Conservation (phyloP, 2,888 invertebrate species). For the Strigamia transsilvanica region DNA sequence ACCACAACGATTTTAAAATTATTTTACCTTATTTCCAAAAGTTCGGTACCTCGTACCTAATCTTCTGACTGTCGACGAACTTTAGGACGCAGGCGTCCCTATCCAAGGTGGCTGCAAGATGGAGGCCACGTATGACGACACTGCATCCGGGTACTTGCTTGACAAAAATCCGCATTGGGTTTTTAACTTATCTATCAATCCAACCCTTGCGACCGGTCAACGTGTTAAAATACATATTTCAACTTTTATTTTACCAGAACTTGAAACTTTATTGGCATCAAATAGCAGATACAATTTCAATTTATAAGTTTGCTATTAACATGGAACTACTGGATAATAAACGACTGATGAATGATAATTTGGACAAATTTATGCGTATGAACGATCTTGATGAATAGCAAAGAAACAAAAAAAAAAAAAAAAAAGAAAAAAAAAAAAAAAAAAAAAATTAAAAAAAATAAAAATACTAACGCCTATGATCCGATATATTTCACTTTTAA, state of each 20-base stretch:
- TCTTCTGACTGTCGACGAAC: not conserved
- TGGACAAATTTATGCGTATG: slow-evolving; percentile 12
- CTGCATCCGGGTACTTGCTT: not conserved
- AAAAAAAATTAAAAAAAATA: not conserved
- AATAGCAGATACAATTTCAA: slow-evolving; percentile 18
- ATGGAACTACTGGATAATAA: slow-evolving; percentile 38
- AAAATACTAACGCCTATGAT: not conserved
- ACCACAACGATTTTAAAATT: not conserved
- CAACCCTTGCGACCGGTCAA: not conserved
- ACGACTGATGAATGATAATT: slow-evolving; percentile 20
- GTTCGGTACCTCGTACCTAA: not conserved
- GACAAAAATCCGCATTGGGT: slow-evolving; percentile 26
- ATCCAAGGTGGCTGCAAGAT: slow-evolving; percentile 1
- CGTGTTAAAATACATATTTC: not conserved
- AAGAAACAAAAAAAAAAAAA: not conserved
- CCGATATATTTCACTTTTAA: not conserved
- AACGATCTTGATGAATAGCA: slow-evolving; percentile 6
- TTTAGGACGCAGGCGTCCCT: slow-evolving; percentile 21
- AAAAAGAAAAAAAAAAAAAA: not conserved
- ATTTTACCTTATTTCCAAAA: not conserved
- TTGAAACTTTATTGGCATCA: slow-evolving; percentile 17
- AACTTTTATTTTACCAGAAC: not conserved
- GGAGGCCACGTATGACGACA: slow-evolving; percentile 27
- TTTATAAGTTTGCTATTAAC: not conserved
- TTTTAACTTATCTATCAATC: not conserved